Percentiles rank a stretch among this genome's conserved stretches.
Conservation (phyloP, 2,797 vertebrate species). For the Channa striata region DNA sequence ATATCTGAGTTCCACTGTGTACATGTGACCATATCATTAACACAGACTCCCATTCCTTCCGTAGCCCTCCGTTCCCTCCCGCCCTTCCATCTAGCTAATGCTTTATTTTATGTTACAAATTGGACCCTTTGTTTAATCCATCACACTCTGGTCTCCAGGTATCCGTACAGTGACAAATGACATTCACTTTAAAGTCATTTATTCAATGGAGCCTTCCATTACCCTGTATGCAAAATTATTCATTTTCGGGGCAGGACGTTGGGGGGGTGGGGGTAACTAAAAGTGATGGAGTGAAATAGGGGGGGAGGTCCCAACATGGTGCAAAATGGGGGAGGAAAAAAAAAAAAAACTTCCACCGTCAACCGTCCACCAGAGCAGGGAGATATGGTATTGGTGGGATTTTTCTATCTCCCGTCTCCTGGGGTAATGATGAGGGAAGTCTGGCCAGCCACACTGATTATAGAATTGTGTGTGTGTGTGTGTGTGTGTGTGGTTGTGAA, state of each 20-base stretch:
- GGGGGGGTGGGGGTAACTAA: conserved; percentile 54
- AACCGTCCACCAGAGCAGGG: conserved; percentile 47
- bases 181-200: conserved; percentile 61
- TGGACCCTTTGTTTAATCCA: conserved; percentile 67
- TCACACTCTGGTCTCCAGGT: conserved; percentile 56
- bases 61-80: conserved; percentile 15
- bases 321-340: conserved; percentile 34
- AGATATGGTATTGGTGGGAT: conserved; percentile 56
- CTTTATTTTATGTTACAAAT: conserved; percentile 52
- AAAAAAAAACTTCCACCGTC: conserved; percentile 42
- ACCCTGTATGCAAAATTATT: conserved; percentile 72
- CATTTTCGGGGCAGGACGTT: conserved; percentile 51
- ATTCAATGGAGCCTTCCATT: conserved; percentile 62
- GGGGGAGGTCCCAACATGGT: conserved; percentile 43
- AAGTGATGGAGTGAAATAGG: conserved; percentile 67
- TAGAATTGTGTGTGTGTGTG: conserved; percentile 38
- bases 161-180: conserved; percentile 60
- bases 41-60: conserved; percentile 54
- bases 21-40: conserved; percentile 80
- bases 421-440: conserved; percentile 74
- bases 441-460: conserved; percentile 67
- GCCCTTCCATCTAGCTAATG: conserved; percentile 32
- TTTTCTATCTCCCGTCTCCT: conserved; percentile 67
- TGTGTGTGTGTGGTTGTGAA: conserved; percentile 1
- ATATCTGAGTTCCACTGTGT: conserved; percentile 78